A percentile compares a stretch with the other conserved stretches of the same genome.
Evolutionary conservation across 2,113 vertebrate species (phyloP).

Genomic region (Indicator maculatus): DNA sequence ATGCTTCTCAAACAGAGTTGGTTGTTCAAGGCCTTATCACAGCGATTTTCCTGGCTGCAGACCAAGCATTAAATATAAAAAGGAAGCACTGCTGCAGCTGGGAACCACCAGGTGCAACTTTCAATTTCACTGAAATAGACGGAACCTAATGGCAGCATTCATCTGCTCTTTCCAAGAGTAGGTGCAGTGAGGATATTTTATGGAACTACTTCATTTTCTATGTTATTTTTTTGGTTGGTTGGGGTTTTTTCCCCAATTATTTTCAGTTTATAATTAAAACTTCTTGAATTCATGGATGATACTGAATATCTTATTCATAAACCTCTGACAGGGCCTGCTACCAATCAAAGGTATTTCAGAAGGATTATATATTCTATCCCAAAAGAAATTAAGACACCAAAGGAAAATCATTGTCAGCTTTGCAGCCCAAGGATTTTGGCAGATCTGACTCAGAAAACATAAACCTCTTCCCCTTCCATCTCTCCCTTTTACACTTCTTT

Average conservation of each 20-base stretch:
- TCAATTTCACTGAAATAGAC: not conserved
- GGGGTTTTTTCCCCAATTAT: not conserved
- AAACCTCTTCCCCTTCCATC: not conserved
- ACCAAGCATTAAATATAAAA: not conserved
- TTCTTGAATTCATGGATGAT: not conserved
- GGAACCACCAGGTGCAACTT: not conserved
- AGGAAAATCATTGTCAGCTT: not conserved
- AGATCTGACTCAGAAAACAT: not conserved
- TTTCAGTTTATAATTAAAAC: not conserved
- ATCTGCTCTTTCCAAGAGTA: not conserved
- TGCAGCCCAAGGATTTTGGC: not conserved
- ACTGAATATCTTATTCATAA: not conserved
- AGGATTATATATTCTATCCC: not conserved
- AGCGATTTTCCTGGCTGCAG: not conserved
- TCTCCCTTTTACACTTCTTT: not conserved
- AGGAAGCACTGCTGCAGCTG: not conserved
- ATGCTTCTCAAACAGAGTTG: too few relatives aligned
- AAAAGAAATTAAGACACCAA: not conserved
- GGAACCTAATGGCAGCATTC: not conserved
- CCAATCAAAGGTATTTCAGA: not conserved
- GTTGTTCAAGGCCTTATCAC: not conserved
- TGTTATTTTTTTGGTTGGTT: too few relatives aligned
- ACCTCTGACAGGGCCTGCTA: not conserved
- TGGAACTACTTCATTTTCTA: not conserved
- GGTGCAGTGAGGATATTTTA: not conserved